Base-by-base conservation (phyloP, 1,140 invertebrate species). In the Aphaenogaster rudis region DNA sequence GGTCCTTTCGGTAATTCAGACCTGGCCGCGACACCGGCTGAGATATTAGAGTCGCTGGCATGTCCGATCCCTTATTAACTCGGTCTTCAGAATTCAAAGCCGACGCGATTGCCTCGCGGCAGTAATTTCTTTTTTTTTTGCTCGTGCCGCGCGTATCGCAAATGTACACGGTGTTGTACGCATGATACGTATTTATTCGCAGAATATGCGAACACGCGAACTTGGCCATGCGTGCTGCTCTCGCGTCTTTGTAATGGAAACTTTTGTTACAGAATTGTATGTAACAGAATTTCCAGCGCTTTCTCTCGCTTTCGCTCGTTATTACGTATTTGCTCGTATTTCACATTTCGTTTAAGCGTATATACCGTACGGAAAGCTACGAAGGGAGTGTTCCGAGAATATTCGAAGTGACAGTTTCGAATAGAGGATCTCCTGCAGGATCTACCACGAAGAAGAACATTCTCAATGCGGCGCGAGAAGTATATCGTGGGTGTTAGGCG, bases 21-120 rank as follows among this genome's bases (percentile, higher is more conserved):
- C 86, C 91, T 93, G 90, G 88, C 88, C 89, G 90, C 91, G 92
- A 94, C 91, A 91, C 91, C 89, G 86, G 33, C 77, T 94, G 93
- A 94, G 94, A 94, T 94, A 94, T 94, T 93, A 92, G 90, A 93
- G 89, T 88, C 7, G 84, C 88, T 86, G 90, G 84, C 88, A 87
- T 87, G 91, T 94, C 85, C 80, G 82, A 91, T 90, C 91, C 17
- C 84, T 91, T 88, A 94, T 93, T 90, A 93, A 90, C 48, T 64
- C 42, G 52, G 36, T 39, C 61, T 39, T 28, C 13, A 6, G 61
- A 66, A 82, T 90, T 84, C 78, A 74, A 78, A 86, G 8, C 54
- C 11, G 5, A 54, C 1, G 17, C 36, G 50, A 21, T 59, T 39
- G 39, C 57, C 54, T 48, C 17, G n/a, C 13, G 72, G 7, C 6